Percentiles rank a stretch among this genome's conserved stretches.
Conservation (phyloP, 2,113 vertebrate species). For the Chloroceryle aenea region DNA sequence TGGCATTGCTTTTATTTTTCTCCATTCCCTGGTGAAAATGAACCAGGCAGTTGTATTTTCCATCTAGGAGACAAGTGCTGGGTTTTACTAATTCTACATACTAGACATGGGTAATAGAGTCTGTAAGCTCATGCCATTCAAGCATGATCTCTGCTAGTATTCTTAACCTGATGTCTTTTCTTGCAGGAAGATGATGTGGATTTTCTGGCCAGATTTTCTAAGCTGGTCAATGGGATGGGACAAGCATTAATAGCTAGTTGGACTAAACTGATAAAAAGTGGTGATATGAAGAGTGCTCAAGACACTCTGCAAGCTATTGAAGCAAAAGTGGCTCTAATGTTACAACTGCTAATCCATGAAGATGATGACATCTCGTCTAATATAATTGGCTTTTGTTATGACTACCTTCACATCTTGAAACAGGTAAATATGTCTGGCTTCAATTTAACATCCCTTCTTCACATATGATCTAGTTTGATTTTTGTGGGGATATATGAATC, state of each 20-base stretch:
- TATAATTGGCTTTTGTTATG: constrained; percentile 95
- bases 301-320: constrained; percentile 90
- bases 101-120: neutral
- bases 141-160: neutral
- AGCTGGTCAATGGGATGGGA: constrained; percentile 97
- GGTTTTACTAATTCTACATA: neutral
- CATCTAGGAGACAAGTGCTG: neutral
- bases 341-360: constrained; percentile 92
- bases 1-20: neutral
- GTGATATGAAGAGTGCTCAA: constrained; percentile 85
- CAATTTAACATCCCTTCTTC: neutral
- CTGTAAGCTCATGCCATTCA: neutral
- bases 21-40: neutral
- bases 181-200: constrained; percentile 96
- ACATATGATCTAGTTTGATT: neutral
- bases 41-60: neutral
- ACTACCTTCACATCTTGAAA: constrained; percentile 97
- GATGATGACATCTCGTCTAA: constrained; percentile 98
- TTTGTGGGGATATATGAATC: neutral
- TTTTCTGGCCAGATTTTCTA: constrained; percentile 97
- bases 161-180: neutral
- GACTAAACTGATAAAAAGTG: constrained; percentile 89
- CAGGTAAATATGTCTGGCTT: constrained; percentile 80
- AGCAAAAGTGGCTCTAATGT: constrained; percentile 91
- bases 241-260: constrained; percentile 96